Evolutionary conservation across 2,888 invertebrate genomes (phyloP), one percentile per base, ranked within the genome.

Genomic region (Podotricha telesiphe): DNA sequence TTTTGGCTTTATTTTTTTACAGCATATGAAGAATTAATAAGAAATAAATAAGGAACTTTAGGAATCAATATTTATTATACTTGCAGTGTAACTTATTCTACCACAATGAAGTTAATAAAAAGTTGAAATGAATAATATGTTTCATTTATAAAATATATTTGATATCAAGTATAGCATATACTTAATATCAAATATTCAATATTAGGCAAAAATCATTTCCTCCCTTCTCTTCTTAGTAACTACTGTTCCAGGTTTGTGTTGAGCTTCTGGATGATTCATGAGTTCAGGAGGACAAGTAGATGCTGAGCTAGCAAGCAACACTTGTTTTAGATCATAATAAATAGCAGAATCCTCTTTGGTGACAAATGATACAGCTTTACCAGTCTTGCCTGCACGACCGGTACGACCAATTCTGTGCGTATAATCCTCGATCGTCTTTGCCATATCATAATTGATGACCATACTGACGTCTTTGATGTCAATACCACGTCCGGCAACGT

Each of bases 391-490:
- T 0, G 99, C 99, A 93, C 99, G 97, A 80, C 99, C 99, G 0
- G 99, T 99, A 94, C 99, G 96, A 86, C 99, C 99, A 82, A 99
- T 99, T 94, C 99, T 97, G 96, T 99, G 98, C 0, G 98, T 98
- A 81, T 98, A 98, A 89, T 98, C 98, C 94, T 99, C 99, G 81
- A 99, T 99, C 19, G 96, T 96, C 89, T 99, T 99, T 0, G 99
- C 99, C 99, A 99, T 99, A 85, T 99, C 99, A 81, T 99, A 99
- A 88, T 99, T 99, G 79, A 99, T 98, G 73, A 99, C 99, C 91
- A 99, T 94, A 8, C 99, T 98, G 2, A 99, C 99, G 87, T 99
- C 99, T 86, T 99, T 99, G 85, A 99, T 99, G 85, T 99, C 99
- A 77, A 99, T 99, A 97, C 99, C 99, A 95, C 99, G 97, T 77